These are phyloP conservation scores for Eledona agricola DNA, from an alignment of 2,888 invertebrate genomes.

Conservation along the genomic window DNA sequence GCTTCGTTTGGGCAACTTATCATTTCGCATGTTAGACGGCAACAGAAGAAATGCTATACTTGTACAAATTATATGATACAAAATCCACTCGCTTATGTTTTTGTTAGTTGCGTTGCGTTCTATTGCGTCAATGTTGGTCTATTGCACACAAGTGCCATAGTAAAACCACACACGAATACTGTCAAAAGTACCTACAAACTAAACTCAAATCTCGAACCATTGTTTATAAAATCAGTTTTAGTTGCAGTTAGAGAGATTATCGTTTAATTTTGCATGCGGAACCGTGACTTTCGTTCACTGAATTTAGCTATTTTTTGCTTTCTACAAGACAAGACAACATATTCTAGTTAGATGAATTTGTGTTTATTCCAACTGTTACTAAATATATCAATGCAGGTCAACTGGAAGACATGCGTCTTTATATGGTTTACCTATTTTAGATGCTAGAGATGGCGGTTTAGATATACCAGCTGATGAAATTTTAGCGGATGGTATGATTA, in stretches of 20 bases:
- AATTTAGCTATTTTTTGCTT: slow-evolving; percentile 34
- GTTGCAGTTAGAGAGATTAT: slow-evolving; percentile 21
- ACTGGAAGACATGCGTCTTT: background rate
- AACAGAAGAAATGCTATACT: slow-evolving; percentile 35
- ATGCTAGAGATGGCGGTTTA: slow-evolving; percentile 67
- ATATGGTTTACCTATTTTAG: slow-evolving; percentile 59
- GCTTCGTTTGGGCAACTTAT: slow-evolving; percentile 44
- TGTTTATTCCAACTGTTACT: slow-evolving; percentile 47
- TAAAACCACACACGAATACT: too few relatives aligned
- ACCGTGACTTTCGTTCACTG: slow-evolving; percentile 33
- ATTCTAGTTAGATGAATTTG: slow-evolving; percentile 40
- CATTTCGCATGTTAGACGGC: slow-evolving; percentile 37
- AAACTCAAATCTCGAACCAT: slow-evolving; percentile 7
- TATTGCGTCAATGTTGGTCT: slow-evolving; percentile 9
- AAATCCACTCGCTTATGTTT: background rate
- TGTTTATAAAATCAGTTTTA: slow-evolving; percentile 6
- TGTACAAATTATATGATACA: slow-evolving; percentile 4
- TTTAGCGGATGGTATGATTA: slow-evolving; percentile 84
- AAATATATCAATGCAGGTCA: slow-evolving; percentile 6
- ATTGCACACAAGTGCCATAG: slow-evolving; percentile 3
- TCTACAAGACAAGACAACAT: slow-evolving; percentile 19
- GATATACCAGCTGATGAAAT: slow-evolving; percentile 69
- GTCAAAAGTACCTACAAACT: slow-evolving; percentile 1
- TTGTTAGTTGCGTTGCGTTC: background rate
- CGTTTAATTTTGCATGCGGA: slow-evolving; percentile 38